Base-by-base conservation (phyloP, 2,113 vertebrate species). In the Brachypteracias leptosomus region DNA sequence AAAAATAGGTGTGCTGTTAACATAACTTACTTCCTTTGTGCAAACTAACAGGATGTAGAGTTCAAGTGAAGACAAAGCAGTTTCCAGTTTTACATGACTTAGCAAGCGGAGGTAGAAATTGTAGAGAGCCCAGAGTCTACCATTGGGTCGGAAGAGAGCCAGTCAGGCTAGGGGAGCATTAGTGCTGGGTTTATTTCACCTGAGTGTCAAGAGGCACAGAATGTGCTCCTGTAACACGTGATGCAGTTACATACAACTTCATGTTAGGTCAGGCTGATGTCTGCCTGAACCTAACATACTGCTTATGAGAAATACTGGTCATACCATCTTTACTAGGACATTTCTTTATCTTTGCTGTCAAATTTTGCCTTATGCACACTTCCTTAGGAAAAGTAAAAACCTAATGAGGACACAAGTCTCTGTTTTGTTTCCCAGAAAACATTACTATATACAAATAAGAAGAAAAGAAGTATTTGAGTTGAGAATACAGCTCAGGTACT, bases 11-110 rank as follows among this genome's bases (percentile, higher is more conserved):
- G 68, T 86, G 70, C 74, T 91, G 6, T 85, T 94, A 85, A 68
- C 29, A 25, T 59, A 82, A n/a, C 77, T 68, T 68, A 65, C 77
- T 92, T 96, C 95, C 95, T 95, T 93, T 84, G 72, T 90, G 80
- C 83, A 54, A 22, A 55, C 67, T 88, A 93, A 95, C 85, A 62
- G 91, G 90, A 93, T 90, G 72, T 86, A 42, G 93, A 96, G 85
- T 91, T 91, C 72, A 58, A 66, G 61, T 26, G 52, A 95, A 97
- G 76, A 78, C 52, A 72, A 90, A 92, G 68, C 61, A 47, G 49
- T 49, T 33, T 81, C 13, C 74, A 11, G 29, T 86, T 84, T 68
- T 90, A 78, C n/a, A 35, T 26, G 65, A 93, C 26, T 90, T 96
- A 68, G 65, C 38, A 93, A 86, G 68, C 6, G 1, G 65, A 54